Evolutionary conservation across 2,888 invertebrate species (phyloP), one percentile per base, ranked within the genome.

Genomic region (Sthenelais limicola): DNA sequence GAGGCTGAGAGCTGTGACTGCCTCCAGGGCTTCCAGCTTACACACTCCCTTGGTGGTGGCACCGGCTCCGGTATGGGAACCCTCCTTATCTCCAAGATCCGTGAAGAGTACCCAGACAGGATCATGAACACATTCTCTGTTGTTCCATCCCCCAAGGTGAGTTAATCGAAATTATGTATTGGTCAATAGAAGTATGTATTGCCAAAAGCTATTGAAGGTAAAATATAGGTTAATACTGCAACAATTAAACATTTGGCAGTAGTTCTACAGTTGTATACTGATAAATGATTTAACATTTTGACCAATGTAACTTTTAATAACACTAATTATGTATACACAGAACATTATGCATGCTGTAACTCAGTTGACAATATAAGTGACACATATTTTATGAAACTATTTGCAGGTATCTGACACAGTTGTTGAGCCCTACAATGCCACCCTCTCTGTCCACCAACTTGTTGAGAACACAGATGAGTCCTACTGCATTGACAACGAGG

Each of bases 111-210:
- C 88, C 97, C 97, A 81, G 97, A 97, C 91, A 93, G 97, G 91
- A 97, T 97, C 83, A 97, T 97, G 97, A 95, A 95, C 91, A 97
- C 96, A 86, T 97, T 95, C 90, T 96, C 95, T 76, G 96, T 97
- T 76, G 92, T 96, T 91, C 88, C 96, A 24, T 94, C 94, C 4
- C 94, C 94, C 12, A 94, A 94, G 90, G n/a, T n/a, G n/a, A n/a
- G n/a, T n/a, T n/a, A n/a, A n/a, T n/a, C n/a, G n/a, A n/a, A n/a
- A n/a, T n/a, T n/a, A n/a, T n/a, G n/a, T n/a, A n/a, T n/a, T n/a
- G n/a, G n/a, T n/a, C n/a, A n/a, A n/a, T n/a, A n/a, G n/a, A n/a
- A n/a, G n/a, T n/a, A n/a, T n/a, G n/a, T n/a, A n/a, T n/a, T n/a
- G n/a, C n/a, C n/a, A n/a, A n/a, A n/a, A n/a, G n/a, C n/a, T n/a